phyloP scores from a whole-genome alignment of 2,888 invertebrate genomes.

The Ischnus inquisitorius region DNA sequence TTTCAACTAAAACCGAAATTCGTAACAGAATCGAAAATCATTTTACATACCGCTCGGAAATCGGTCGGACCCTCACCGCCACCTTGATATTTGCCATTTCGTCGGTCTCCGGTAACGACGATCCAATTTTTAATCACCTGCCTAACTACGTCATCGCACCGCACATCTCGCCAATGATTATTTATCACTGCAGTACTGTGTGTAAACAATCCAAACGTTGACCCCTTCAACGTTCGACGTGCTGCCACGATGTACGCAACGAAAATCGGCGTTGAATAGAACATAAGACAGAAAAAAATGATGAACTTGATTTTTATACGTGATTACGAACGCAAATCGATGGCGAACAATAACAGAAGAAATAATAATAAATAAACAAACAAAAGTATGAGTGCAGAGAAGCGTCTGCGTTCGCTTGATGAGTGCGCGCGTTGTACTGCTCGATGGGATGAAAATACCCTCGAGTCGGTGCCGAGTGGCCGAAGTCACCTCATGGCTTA shows the following conservation, averaged over 20 bases:
- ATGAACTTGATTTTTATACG: background rate
- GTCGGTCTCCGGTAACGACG: conserved; percentile 45
- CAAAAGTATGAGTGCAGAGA: conserved; percentile 42
- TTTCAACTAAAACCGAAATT: conserved; percentile 2
- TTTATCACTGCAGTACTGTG: background rate
- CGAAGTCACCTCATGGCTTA: conserved; percentile 76
- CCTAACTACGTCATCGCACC: conserved; percentile 45
- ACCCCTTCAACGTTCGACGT: background rate
- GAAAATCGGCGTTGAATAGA: conserved; percentile 4
- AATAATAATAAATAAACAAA: conserved; percentile 32
- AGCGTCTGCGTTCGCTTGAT: conserved; percentile 76
- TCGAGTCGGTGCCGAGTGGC: conserved; percentile 77
- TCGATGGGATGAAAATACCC: conserved; percentile 82
- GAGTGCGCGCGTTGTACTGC: conserved; percentile 82
- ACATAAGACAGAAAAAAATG: background rate
- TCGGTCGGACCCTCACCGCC: conserved; percentile 89
- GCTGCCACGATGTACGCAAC: background rate
- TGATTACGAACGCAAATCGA: conserved; percentile 3
- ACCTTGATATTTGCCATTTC: conserved; percentile 89
- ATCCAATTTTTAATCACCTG: conserved; percentile 40
- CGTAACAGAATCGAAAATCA: background rate
- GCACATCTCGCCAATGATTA: conserved; percentile 36
- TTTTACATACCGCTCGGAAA: conserved; percentile 88
- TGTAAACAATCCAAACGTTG: background rate
- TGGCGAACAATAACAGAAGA: conserved; percentile 33